Evolutionary conservation across 2,113 vertebrate genomes (phyloP), one percentile per base, ranked within the genome.

Genomic region (Hiodon tergisus): DNA sequence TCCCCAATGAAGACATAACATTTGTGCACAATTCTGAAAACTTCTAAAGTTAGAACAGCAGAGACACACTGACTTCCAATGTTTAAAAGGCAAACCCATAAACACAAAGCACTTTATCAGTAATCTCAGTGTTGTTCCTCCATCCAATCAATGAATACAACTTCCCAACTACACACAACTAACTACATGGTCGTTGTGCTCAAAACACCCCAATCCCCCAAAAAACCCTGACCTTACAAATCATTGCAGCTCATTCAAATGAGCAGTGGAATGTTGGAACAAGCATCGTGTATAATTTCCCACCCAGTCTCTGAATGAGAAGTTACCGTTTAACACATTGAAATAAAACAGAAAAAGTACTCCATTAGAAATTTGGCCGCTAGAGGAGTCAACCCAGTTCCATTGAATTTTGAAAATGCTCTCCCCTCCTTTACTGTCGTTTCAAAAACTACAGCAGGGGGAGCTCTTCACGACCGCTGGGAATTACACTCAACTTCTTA

Each of bases 231-330:
- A 4, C 62, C 54, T 59, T 75, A 53, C 53, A 67, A 67, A 47
- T 46, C 62, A 31, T 31, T 65, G 17, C 47, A 10, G 54, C 5
- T 52, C 10, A 53, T 47, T 48, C 46, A 47, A 71, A 59, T 9
- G n/a, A 74, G 54, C 17, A 53, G 72, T 57, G 72, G 73, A 60
- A 75, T 17, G 54, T 11, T 68, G 47, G 9, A 48, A 54, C 5
- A 52, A 67, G 70, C 13, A 2, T 62, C n/a, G 76, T 68, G 74
- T 48, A 17, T 46, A 46, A n/a, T n/a, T 4, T n/a, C 10, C n/a
- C n/a, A n/a, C 51, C 51, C 61, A 16, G 67, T 7, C 0, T 68
- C 67, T 93, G 50, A 60, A 48, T 10, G 70, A 10, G 16, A 57
- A 46, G n/a, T 55, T 48, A 71, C 50, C 59, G 70, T 52, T 48